These are phyloP conservation scores for Hippocampus kuda DNA, from an alignment of 2,797 vertebrate species.

Conservation along the genomic window DNA sequence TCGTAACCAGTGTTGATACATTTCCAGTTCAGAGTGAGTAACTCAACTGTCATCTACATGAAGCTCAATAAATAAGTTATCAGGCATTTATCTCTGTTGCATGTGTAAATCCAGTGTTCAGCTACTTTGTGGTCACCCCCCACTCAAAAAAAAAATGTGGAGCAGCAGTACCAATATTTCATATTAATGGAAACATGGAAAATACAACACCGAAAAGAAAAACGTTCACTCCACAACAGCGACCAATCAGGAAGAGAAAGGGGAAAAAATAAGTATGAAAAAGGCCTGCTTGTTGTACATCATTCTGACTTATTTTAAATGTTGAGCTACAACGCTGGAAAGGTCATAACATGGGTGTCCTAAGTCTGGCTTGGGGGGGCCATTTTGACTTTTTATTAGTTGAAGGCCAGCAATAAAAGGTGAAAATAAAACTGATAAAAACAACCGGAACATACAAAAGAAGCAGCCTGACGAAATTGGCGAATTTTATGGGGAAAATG, in stretches of 20 bases:
- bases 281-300: slow-evolving; percentile 23
- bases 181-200: slow-evolving; percentile 28
- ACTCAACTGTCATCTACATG: slow-evolving; percentile 21
- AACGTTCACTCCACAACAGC: slow-evolving; percentile 31
- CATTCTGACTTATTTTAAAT: slow-evolving; percentile 13
- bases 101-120: background rate
- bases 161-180: slow-evolving; percentile 24
- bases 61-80: slow-evolving; percentile 40
- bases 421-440: background rate
- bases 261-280: slow-evolving; percentile 26
- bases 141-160: background rate
- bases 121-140: slow-evolving; percentile 7
- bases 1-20: background rate
- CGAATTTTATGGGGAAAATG: too few species aligned
- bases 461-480: too few species aligned
- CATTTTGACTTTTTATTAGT: background rate
- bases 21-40: background rate
- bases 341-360: background rate
- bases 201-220: slow-evolving; percentile 29
- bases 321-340: background rate
- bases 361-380: background rate
- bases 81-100: slow-evolving; percentile 17
- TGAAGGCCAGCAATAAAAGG: background rate
- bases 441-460: background rate
- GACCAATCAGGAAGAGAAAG: slow-evolving; percentile 16